These are phyloP conservation scores for Congeria kusceri DNA, from an alignment of 2,888 invertebrate species.

Conservation along the genomic window DNA sequence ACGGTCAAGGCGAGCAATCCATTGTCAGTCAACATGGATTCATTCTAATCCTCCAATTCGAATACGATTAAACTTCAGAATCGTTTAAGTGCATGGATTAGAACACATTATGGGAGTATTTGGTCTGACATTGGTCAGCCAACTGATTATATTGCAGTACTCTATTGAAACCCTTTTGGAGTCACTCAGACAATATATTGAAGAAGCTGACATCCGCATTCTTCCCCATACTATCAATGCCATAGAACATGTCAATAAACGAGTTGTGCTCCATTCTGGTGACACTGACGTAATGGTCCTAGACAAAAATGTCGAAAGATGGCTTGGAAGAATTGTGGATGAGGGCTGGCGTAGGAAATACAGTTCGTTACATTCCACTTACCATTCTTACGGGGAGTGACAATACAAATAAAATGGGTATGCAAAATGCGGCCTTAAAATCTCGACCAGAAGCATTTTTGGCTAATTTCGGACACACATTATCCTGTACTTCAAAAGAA, in stretches of 20 bases:
- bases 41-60: slow-evolving; percentile 16
- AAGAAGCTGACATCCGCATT: slow-evolving; percentile 25
- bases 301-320: not conserved
- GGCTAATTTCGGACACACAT: slow-evolving; percentile 2
- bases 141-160: slow-evolving; percentile 11
- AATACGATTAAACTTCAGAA: slow-evolving; percentile 15
- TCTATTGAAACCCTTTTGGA: not conserved
- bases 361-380: slow-evolving; percentile 17
- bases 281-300: slow-evolving; percentile 23
- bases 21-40: slow-evolving; percentile 18
- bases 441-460: slow-evolving; percentile 5
- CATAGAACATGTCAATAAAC: slow-evolving; percentile 11
- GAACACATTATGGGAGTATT: not conserved
- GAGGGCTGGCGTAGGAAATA: slow-evolving; percentile 13
- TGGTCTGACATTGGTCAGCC: slow-evolving; percentile 6
- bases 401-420: slow-evolving; percentile 17
- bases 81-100: not conserved
- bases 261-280: slow-evolving; percentile 14
- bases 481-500: slow-evolving; percentile 4
- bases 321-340: slow-evolving; percentile 18
- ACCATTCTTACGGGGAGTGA: slow-evolving; percentile 22
- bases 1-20: slow-evolving; percentile 5
- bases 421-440: slow-evolving; percentile 12
- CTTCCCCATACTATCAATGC: slow-evolving; percentile 20
- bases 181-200: not conserved